These are phyloP conservation scores for Pseudopleuronectes americanus DNA, from an alignment of 2,797 vertebrate genomes.

Conservation along the genomic window DNA sequence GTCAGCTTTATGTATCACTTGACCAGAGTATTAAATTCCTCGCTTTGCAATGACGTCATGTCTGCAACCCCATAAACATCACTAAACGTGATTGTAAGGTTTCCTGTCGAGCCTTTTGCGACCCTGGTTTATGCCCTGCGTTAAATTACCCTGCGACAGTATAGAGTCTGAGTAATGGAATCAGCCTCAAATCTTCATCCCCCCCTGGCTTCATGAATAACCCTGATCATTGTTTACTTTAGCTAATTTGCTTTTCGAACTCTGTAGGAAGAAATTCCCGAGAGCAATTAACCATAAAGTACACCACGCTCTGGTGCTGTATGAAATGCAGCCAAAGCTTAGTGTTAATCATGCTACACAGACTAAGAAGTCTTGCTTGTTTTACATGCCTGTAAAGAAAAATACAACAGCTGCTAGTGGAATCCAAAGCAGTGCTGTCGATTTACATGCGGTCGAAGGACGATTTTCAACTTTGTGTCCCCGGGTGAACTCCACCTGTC, in stretches of 20 bases:
- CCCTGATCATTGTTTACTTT: slow-evolving; percentile 67
- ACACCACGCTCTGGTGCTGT: slow-evolving; percentile 20
- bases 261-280: slow-evolving; percentile 30
- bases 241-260: slow-evolving; percentile 63
- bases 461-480: slow-evolving; percentile 3
- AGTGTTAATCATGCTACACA: slow-evolving; percentile 49
- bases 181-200: slow-evolving; percentile 47
- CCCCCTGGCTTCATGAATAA: slow-evolving; percentile 53
- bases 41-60: slow-evolving; percentile 24
- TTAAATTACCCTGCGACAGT: slow-evolving; percentile 56
- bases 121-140: slow-evolving; percentile 38
- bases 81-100: slow-evolving; percentile 48
- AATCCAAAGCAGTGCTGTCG: background rate
- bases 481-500: background rate
- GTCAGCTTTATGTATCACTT: slow-evolving; percentile 29
- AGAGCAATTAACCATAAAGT: slow-evolving; percentile 58
- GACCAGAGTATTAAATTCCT: slow-evolving; percentile 41
- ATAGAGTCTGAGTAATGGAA: slow-evolving; percentile 55
- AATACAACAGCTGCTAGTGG: background rate
- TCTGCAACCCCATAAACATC: slow-evolving; percentile 47
- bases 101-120: slow-evolving; percentile 31
- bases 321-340: slow-evolving; percentile 46
- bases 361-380: slow-evolving; percentile 15
- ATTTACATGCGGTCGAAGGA: slow-evolving; percentile 4
- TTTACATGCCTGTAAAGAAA: slow-evolving; percentile 11